Evolutionary conservation across 1,140 invertebrate species (phyloP).

Genomic region (Subanguina moxae): DNA sequence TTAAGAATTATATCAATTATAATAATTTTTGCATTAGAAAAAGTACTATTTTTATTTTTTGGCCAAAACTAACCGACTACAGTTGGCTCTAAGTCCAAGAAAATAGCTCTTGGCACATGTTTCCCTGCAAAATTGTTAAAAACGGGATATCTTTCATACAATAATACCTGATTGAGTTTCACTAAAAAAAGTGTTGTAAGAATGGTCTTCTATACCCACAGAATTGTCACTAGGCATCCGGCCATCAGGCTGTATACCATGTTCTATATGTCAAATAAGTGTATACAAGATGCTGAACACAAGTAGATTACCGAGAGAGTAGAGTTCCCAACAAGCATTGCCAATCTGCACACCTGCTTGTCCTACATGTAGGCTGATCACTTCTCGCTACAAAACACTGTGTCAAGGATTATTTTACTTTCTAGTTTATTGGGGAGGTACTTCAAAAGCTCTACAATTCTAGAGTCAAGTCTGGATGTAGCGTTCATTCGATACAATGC

Average conservation of each 20-base stretch:
- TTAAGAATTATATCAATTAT: no score
- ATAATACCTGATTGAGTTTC: conserved; percentile 65
- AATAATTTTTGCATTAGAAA: no score
- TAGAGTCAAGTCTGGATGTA: no score
- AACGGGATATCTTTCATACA: no score
- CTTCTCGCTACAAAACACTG: conserved; percentile 62
- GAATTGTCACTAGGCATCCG: conserved; percentile 53
- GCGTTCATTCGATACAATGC: no score
- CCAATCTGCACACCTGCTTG: conserved; percentile 66
- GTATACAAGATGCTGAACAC: not conserved
- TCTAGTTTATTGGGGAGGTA: no score
- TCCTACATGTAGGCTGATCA: conserved; percentile 64
- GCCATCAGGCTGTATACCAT: conserved; percentile 65
- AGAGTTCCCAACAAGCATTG: conserved; percentile 68
- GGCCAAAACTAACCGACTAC: conserved; percentile 69
- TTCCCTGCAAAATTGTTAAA: conserved; percentile 62
- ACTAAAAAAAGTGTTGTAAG: conserved; percentile 65
- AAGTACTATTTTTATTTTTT: no score
- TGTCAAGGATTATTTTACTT: no score
- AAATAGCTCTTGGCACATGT: conserved; percentile 75
- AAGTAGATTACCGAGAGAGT: conserved; percentile 60
- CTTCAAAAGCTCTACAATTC: no score
- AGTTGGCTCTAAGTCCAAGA: conserved; percentile 80
- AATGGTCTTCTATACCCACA: conserved; percentile 59
- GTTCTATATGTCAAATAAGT: not conserved